phyloP scores from a whole-genome alignment of 2,888 invertebrate genomes.

The Luperina nickerlii region DNA sequence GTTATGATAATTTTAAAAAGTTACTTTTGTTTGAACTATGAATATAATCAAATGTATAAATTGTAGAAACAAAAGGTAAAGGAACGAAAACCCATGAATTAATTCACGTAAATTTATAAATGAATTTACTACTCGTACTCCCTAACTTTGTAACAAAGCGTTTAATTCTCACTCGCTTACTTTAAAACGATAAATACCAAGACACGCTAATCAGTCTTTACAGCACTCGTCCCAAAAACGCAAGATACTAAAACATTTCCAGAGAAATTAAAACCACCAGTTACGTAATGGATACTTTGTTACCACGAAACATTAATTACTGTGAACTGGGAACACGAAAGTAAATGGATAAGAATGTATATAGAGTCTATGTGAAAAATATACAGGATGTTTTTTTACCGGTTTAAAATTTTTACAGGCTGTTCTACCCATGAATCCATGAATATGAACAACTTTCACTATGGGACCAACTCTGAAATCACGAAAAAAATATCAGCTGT shows the following conservation, averaged over 20 bases:
- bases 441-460: too few species aligned
- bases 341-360: conserved; percentile 62
- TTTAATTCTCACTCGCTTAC: conserved; percentile 13
- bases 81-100: not conserved
- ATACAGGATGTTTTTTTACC: not conserved
- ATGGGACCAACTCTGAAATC: too few species aligned
- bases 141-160: not conserved
- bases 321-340: conserved; percentile 49
- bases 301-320: conserved; percentile 79
- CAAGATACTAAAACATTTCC: conserved; percentile 70
- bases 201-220: conserved; percentile 60
- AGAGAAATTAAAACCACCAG: conserved; percentile 80
- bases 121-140: not conserved
- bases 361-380: conserved; percentile 15
- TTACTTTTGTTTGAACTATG: not conserved
- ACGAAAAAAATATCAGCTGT: too few species aligned
- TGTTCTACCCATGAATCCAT: too few species aligned
- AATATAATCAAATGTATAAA: too few species aligned
- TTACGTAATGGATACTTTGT: conserved; percentile 79
- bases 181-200: conserved; percentile 43
- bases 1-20: not conserved
- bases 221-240: conserved; percentile 65
- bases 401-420: too few species aligned
- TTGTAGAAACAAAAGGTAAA: too few species aligned
- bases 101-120: not conserved